Evolutionary conservation across 2,113 vertebrate species (phyloP).

Genomic region (Girardinichthys multiradiatus): DNA sequence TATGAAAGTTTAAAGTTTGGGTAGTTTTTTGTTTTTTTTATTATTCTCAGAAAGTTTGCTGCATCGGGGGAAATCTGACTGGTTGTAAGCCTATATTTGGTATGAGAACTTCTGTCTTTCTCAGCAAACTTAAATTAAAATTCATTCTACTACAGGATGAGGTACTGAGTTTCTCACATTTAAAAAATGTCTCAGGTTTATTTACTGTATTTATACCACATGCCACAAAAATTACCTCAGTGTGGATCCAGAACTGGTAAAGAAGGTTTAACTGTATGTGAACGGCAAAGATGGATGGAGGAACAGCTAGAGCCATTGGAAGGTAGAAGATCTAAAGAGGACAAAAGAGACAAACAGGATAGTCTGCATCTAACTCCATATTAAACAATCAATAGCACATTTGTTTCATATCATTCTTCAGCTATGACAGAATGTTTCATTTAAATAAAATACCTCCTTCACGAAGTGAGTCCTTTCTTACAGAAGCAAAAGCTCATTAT

Average conservation of each 20-base stretch:
- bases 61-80: no score
- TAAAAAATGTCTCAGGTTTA: no score
- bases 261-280: constrained; percentile 94
- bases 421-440: neutral
- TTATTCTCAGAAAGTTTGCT: no score
- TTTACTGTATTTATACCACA: no score
- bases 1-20: no score
- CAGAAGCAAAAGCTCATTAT: no score
- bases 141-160: no score
- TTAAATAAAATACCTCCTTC: neutral
- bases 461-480: neutral
- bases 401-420: neutral
- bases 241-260: constrained; percentile 98
- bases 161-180: neutral
- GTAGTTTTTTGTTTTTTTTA: no score
- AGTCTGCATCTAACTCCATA: neutral
- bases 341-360: constrained; percentile 6
- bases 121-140: no score
- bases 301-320: constrained; percentile 89
- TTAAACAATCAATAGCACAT: neutral
- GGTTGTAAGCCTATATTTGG: no score
- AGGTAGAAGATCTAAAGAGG: constrained; percentile 87
- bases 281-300: constrained; percentile 88
- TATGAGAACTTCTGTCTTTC: no score
- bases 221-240: constrained; percentile 83